These are phyloP conservation scores for Amblyraja radiata DNA, from an alignment of 2,797 vertebrate genomes.

Conservation along the genomic window DNA sequence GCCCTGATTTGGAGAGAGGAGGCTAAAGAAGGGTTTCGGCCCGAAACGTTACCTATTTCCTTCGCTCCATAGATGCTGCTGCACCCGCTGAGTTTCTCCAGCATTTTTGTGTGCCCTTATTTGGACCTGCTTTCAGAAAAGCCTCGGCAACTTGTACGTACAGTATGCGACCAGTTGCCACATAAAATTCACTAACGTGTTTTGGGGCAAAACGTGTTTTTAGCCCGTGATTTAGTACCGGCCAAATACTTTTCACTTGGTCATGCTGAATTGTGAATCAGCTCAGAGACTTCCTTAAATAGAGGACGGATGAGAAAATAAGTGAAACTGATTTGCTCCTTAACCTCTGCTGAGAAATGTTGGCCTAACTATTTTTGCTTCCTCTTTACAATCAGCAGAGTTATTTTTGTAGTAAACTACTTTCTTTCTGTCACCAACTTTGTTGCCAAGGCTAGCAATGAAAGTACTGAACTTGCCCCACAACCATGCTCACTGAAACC, in stretches of 20 bases:
- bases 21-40: too few relatives aligned
- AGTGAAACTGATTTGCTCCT: background rate
- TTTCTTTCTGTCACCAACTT: background rate
- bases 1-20: background rate
- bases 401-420: background rate
- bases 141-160: background rate
- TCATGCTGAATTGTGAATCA: background rate
- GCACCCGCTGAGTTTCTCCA: too few relatives aligned
- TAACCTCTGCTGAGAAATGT: background rate
- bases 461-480: background rate
- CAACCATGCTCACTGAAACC: background rate
- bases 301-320: background rate
- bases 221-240: background rate
- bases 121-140: background rate
- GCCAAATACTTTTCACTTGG: background rate
- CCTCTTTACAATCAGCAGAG: background rate
- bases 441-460: background rate
- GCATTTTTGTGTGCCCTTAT: too few relatives aligned
- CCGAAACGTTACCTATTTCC: too few relatives aligned
- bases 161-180: background rate
- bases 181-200: background rate
- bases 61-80: too few relatives aligned
- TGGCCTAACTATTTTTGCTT: background rate
- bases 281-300: background rate
- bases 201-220: background rate